Evolutionary conservation across 92 coral and sea anemone genomes (phyloP).

Genomic region (Hydrozoanthus gracilis): DNA sequence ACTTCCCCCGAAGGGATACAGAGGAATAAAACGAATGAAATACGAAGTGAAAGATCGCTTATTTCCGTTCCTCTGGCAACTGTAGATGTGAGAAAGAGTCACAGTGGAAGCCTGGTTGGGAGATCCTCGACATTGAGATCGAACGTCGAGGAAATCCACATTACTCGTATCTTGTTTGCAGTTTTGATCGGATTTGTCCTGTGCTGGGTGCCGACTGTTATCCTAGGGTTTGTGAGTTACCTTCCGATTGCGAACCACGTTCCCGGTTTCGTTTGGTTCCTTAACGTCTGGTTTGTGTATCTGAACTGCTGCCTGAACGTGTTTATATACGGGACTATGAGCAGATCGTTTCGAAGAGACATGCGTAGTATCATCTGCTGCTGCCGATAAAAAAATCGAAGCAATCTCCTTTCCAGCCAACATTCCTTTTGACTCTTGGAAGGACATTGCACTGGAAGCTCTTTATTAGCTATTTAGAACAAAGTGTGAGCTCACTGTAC

Average conservation of each 20-base stretch:
- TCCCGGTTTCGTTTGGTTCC: slow-evolving; percentile 27
- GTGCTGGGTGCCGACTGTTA: slow-evolving; percentile 31
- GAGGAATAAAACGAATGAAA: not conserved
- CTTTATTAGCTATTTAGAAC: too few relatives aligned
- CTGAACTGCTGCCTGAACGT: slow-evolving; percentile 14
- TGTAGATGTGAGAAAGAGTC: too few relatives aligned
- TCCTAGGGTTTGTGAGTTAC: slow-evolving; percentile 16
- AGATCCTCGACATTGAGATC: not conserved
- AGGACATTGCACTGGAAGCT: too few relatives aligned
- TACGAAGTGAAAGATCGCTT: not conserved
- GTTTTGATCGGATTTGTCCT: slow-evolving; percentile 31
- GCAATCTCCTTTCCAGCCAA: too few relatives aligned
- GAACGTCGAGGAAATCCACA: slow-evolving; percentile 15
- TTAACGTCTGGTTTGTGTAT: slow-evolving; percentile 28
- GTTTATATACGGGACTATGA: slow-evolving; percentile 38
- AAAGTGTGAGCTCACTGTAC: too few relatives aligned
- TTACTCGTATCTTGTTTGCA: slow-evolving; percentile 28
- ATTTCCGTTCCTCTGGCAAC: too few relatives aligned
- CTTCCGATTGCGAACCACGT: slow-evolving; percentile 2
- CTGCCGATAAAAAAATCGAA: not conserved
- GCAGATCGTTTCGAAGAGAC: slow-evolving; percentile 25
- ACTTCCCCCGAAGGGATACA: not conserved
- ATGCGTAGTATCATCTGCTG: not conserved
- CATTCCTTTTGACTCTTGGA: too few relatives aligned
- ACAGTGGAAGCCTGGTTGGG: not conserved